Conservation (phyloP, 2,113 vertebrate species). For the Passer montanus region DNA sequence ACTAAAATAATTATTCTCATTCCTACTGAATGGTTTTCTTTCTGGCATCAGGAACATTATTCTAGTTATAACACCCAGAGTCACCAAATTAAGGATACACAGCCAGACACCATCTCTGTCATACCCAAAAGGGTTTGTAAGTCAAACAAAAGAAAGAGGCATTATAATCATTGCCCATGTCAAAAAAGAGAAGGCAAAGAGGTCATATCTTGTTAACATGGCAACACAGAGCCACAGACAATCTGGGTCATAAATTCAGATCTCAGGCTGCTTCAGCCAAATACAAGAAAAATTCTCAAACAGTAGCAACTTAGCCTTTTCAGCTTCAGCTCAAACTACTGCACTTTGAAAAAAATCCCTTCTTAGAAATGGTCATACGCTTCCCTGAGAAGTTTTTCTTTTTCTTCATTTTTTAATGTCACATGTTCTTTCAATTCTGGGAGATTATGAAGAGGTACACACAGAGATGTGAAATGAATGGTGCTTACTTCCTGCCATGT, state of each 20-base stretch:
- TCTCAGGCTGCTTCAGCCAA: not conserved
- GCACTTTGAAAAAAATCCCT: not conserved
- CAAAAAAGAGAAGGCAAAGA: not conserved
- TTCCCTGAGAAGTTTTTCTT: not conserved
- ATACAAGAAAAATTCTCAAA: not conserved
- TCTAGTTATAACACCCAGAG: not conserved
- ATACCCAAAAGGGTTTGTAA: not conserved
- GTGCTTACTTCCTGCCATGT: constrained; percentile 7
- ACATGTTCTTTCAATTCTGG: not conserved
- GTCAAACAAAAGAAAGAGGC: not conserved
- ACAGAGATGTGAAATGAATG: constrained; percentile 44
- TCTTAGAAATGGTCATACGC: not conserved
- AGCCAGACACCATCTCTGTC: not conserved
- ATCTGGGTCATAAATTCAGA: not conserved
- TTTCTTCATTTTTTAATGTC: not conserved
- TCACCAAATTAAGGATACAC: not conserved
- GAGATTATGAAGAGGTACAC: constrained; percentile 7
- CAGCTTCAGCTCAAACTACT: not conserved
- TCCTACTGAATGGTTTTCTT: not conserved
- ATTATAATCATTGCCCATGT: not conserved
- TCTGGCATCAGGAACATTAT: not conserved
- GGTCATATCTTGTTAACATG: not conserved
- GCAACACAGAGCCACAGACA: not conserved
- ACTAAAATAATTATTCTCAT: not conserved
- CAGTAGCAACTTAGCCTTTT: not conserved